Evolutionary conservation across 2,797 vertebrate species (phyloP).

Genomic region (Lemur catta): DNA sequence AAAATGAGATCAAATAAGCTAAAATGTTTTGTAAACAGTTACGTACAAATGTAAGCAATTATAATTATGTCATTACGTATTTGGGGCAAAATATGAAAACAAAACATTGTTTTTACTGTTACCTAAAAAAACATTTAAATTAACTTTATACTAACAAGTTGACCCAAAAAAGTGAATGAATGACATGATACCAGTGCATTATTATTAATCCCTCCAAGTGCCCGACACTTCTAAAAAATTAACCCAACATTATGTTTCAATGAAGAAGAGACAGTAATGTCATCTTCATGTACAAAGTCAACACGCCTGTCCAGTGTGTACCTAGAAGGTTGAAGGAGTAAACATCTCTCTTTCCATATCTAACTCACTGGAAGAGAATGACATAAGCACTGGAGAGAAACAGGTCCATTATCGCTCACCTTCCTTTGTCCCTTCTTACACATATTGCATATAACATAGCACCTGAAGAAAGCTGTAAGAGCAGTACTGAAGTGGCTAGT

Average conservation of each 20-base stretch:
- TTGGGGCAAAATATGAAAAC: constrained; percentile 36
- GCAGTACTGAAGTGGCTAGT: not conserved
- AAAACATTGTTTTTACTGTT: not conserved
- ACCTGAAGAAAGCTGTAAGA: not conserved
- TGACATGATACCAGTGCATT: not conserved
- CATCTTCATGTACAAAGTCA: not conserved
- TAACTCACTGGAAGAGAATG: not conserved
- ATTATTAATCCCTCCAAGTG: not conserved
- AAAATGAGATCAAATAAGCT: not conserved
- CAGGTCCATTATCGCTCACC: not conserved
- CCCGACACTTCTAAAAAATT: not conserved
- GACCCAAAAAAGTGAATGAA: not conserved
- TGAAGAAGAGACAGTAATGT: not conserved
- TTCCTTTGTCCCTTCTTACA: not conserved
- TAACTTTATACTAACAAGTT: constrained; percentile 8
- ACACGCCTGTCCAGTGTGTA: not conserved
- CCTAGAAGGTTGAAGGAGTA: not conserved
- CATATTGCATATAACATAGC: not conserved
- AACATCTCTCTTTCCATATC: not conserved
- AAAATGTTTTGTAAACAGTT: not conserved
- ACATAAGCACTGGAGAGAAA: not conserved
- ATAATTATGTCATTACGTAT: not conserved
- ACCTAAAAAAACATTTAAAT: constrained; percentile 26
- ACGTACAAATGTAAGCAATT: constrained; percentile 21
- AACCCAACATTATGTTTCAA: not conserved